Evolutionary conservation across 2,797 vertebrate species (phyloP).

Genomic region (Anguilla obscura): DNA sequence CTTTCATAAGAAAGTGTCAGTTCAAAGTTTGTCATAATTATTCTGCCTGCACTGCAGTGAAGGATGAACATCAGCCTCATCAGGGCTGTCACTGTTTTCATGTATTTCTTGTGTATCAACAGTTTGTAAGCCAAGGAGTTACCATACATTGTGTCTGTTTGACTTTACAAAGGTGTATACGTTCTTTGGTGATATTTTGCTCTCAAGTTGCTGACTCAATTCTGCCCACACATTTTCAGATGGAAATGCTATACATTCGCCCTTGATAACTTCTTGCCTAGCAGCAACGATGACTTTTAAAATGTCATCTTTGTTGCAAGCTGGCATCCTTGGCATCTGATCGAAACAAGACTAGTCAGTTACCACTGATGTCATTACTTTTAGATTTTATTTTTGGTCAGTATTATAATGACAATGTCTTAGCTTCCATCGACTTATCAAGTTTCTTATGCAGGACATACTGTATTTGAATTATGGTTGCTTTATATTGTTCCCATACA

Average conservation of each 20-base stretch:
- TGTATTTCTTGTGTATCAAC: neutral
- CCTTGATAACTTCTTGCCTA: neutral
- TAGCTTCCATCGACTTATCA: too few species aligned
- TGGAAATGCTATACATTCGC: slow-evolving; percentile 13
- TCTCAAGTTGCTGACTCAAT: slow-evolving; percentile 31
- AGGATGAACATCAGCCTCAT: too few species aligned
- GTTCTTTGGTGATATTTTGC: slow-evolving; percentile 30
- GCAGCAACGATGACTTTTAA: slow-evolving; percentile 6
- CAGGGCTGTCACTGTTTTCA: neutral
- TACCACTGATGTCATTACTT: too few species aligned
- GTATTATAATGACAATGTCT: too few species aligned
- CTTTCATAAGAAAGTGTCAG: neutral
- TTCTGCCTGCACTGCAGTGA: neutral
- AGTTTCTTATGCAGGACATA: too few species aligned
- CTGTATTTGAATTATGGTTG: too few species aligned
- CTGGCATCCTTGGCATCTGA: neutral
- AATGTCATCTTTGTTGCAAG: neutral
- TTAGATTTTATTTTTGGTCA: too few species aligned
- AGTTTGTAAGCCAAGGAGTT: slow-evolving; percentile 13
- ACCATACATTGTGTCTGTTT: slow-evolving; percentile 37
- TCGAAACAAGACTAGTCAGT: too few species aligned
- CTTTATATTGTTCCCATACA: too few species aligned
- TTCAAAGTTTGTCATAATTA: neutral
- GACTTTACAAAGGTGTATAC: slow-evolving; percentile 41
- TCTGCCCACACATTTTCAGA: slow-evolving; percentile 23